Evolutionary conservation across 2,113 vertebrate genomes (phyloP), one percentile per base, ranked within the genome.

Genomic region (Podarcis raffonei): DNA sequence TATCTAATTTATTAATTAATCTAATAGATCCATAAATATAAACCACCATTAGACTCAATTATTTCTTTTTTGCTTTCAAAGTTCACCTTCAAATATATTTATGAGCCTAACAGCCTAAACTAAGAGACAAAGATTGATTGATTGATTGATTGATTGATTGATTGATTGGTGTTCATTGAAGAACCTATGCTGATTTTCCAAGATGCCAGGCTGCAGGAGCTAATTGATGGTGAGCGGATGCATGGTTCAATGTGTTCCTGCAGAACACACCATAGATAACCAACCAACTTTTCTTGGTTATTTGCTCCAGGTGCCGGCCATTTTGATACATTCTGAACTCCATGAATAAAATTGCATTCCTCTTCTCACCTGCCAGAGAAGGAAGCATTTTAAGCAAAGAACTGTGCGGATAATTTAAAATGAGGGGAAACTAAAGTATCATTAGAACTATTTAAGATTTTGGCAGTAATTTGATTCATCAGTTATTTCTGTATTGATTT

Each of bases 11-110:
- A 53, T 53, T 53, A 53, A 53, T 39, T 18, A 39, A 39, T 66
- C 1, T 20, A 35, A 59, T 37, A 62, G 78, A 69, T n/a, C n/a
- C 30, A 71, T n/a, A 72, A n/a, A 72, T 32, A 74, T 18, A 57
- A 15, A 25, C 89, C 88, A 87, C 89, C 71, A 89, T 77, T 3
- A 88, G 68, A 74, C 76, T 89, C 72, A 3, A 81, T 89, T 91
- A 71, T 69, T 88, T 30, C 25, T 88, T 81, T 20, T 4, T 23
- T 23, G 59, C 84, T 88, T 90, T 81, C 85, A n/a, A 89, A 92
- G 86, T 22, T 86, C 23, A 62, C 35, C 11, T 65, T 66, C 32
- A 39, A 23, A 65, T 6, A 30, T 57, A 6, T 69, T 16, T 77
- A 90, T 72, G 13, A 75, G 16, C n/a, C 25, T 5, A 71, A 30